Percentiles rank a stretch among this genome's conserved stretches.
Evolutionary conservation across 2,113 vertebrate species (phyloP).

Genomic region (Forbesichthys agassizii): DNA sequence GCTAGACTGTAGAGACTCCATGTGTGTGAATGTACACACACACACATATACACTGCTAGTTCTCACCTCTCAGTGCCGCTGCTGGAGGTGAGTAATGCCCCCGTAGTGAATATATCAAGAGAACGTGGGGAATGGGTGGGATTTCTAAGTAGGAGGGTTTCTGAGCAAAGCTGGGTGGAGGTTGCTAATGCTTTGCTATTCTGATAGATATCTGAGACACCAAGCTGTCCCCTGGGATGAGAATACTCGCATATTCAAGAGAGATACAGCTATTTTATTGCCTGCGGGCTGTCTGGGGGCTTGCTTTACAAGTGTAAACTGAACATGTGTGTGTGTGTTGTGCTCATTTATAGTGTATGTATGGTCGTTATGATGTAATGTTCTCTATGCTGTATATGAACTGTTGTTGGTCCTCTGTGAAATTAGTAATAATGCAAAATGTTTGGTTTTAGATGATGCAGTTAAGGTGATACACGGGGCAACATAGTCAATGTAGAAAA

Average conservation of each 20-base stretch:
- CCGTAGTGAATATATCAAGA: constrained; percentile 23
- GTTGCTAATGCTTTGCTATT: constrained; percentile 25
- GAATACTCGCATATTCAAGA: constrained; percentile 41
- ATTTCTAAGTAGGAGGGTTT: constrained; percentile 36
- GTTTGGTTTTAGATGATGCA: constrained; percentile 7
- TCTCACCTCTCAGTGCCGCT: constrained; percentile 31
- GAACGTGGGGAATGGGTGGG: constrained; percentile 20
- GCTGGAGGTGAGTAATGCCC: constrained; percentile 43
- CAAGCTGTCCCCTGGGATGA: constrained; percentile 35
- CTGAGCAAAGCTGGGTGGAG: constrained; percentile 23
- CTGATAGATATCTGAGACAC: constrained; percentile 44
- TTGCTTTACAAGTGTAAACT: constrained; percentile 28
- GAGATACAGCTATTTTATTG: constrained; percentile 46
- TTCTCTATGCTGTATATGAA: constrained; percentile 11
- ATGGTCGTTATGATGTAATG: neutral
- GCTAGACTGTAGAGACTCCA: neutral
- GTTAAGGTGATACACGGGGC: constrained; percentile 5
- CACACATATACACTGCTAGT: neutral
- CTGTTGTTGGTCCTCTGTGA: constrained; percentile 14
- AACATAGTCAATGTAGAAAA: no score
- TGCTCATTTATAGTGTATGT: constrained; percentile 25
- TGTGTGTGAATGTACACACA: neutral
- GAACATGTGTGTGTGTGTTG: constrained; percentile 6
- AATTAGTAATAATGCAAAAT: neutral
- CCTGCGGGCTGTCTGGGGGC: constrained; percentile 31